Evolutionary conservation across 2,888 invertebrate genomes (phyloP).

Genomic region (Mythimna vitellina): DNA sequence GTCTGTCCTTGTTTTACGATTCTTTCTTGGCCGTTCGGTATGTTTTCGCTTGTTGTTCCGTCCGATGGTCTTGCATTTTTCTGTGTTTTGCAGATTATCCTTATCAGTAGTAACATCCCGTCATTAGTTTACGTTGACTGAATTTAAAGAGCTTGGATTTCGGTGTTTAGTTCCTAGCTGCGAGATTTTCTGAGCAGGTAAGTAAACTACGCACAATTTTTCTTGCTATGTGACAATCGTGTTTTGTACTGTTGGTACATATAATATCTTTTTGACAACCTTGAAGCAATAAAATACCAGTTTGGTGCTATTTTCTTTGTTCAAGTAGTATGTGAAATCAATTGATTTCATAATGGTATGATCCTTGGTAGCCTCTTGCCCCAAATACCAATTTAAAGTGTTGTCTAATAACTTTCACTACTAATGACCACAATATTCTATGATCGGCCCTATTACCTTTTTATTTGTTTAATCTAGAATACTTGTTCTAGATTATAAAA

Average conservation of each 20-base stretch:
- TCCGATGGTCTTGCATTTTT: slow-evolving; percentile 80
- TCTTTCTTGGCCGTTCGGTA: slow-evolving; percentile 66
- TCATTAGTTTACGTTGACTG: slow-evolving; percentile 74
- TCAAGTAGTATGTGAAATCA: slow-evolving; percentile 57
- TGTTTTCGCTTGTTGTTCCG: slow-evolving; percentile 84
- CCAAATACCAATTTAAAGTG: slow-evolving; percentile 10
- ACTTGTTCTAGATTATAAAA: neutral
- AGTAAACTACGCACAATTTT: slow-evolving; percentile 83
- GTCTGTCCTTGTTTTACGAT: slow-evolving; percentile 63
- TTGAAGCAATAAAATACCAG: slow-evolving; percentile 80
- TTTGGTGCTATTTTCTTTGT: slow-evolving; percentile 80
- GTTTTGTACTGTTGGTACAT: slow-evolving; percentile 64
- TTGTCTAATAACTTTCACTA: slow-evolving; percentile 47
- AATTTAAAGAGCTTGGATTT: slow-evolving; percentile 75
- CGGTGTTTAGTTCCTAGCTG: slow-evolving; percentile 66
- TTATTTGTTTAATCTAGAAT: neutral
- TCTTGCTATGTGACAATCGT: slow-evolving; percentile 77
- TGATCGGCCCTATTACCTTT: neutral
- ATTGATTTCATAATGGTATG: slow-evolving; percentile 31
- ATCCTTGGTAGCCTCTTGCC: slow-evolving; percentile 22
- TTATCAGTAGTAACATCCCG: slow-evolving; percentile 74
- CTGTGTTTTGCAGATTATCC: slow-evolving; percentile 79
- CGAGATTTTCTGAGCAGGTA: slow-evolving; percentile 75
- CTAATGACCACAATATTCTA: slow-evolving; percentile 15
- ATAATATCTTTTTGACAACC: slow-evolving; percentile 84